Base-by-base conservation (phyloP, 2,888 invertebrate species). In the Lymantria dispar region DNA sequence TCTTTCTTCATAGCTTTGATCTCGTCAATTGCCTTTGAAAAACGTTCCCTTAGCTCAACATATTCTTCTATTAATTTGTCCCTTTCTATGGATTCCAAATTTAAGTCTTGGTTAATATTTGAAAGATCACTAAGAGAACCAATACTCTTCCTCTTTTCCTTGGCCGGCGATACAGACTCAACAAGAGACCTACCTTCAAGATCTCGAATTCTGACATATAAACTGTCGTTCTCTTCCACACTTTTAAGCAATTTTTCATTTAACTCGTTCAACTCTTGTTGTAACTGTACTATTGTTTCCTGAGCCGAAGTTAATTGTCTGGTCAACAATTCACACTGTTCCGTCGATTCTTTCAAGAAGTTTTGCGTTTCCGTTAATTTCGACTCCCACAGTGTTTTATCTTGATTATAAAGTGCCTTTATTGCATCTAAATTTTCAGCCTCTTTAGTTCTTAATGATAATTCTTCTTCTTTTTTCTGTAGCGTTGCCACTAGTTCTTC, bases 1-100 rank as follows among this genome's bases (percentile, higher is more conserved):
- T 96, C 96, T 41, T 94, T 93, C 68, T 96, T 96, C 94, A 97
- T 95, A 0, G 95, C 95, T 70, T 95, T 93, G 47, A 97, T 97
- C 87, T 97, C 97, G 62, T 94, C 92, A 13, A 97, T 94, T 0
- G 97, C 97, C 76, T 96, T 96, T 68, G 96, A 94, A 73, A 97
- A 97, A 50, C 97, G 92, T 43, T 93, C 93, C 56, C 94, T 93
- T 52, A 97, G 83, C 70, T 97, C 96, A 39, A 94, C 92, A 76
- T 96, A 97, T 73, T 97, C 96, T 69, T 97, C 96, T 63, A 95
- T 94, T 47, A 97, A 87, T 69, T 94, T 94, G 68, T 95, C 95
- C 62, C 95, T 95, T 72, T 95, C 95, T 64, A 96, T 85, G 11
- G 93, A 92, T 64, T 94, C 95, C 1, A 96, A 87, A 85, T 96